Evolutionary conservation across 2,888 invertebrate species (phyloP), one percentile per base, ranked within the genome.

Genomic region (Cantharis flavilabris): DNA sequence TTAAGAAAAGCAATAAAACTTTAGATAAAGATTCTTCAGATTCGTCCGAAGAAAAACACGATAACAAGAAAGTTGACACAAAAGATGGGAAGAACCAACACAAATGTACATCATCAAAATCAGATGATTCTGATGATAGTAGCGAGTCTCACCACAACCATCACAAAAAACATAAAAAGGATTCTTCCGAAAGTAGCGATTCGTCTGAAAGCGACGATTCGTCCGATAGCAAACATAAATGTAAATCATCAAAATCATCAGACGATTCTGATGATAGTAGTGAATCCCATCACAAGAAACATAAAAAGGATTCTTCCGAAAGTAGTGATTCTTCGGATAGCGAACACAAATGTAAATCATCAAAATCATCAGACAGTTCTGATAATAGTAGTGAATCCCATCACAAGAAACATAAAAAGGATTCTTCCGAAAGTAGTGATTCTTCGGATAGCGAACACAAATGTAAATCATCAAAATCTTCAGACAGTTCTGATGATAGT

Each of bases 251-350:
- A 1, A 49, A 49, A 49, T 20, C 20, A 3, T 49, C 49, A n/a
- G 49, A 49, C 5, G 49, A 49, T 13, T 49, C 49, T 49, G 49
- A 49, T n/a, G 33, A 33, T n/a, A 33, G 33, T n/a, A 49, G 72
- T 64, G 23, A 64, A 14, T 64, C 63, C 71, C 23, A 75, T 77
- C 77, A 80, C 69, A 62, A 74, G n/a, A 30, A 77, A 69, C 49
- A 80, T 20, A 72, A 73, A 23, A 72, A 73, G n/a, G 65, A 79
- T 73, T 70, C 77, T 5, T 73, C 71, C 33, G 78, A 81, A 20
- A 71, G 75, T n/a, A 72, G 79, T 33, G 72, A 77, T 23, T 73
- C 80, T 62, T 75, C 72, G 16, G 76, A 79, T 72, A 71, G 74
- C 63, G 0, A 23, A 3, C 65, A 65, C 1, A 20, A 65, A n/a